Conservation (phyloP, 2,113 vertebrate genomes). For the Toxotes jaculatrix region DNA sequence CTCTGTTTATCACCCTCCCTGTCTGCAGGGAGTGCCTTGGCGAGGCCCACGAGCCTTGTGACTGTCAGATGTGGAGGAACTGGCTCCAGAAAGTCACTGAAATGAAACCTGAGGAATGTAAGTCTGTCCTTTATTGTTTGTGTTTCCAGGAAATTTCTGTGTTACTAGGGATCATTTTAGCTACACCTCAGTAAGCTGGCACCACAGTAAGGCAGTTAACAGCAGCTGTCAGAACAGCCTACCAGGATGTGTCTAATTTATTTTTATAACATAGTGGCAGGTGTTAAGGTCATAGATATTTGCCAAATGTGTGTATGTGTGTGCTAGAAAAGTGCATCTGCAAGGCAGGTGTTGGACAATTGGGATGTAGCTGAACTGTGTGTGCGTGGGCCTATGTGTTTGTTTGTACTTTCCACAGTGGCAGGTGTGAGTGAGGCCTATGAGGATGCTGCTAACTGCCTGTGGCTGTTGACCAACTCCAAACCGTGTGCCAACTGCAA, state of each 20-base stretch:
- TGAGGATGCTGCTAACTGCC: slow-evolving; percentile 98
- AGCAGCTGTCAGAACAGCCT: slow-evolving; percentile 40
- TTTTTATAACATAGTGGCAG: slow-evolving; percentile 36
- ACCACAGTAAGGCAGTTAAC: slow-evolving; percentile 28
- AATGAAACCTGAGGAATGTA: slow-evolving; percentile 89
- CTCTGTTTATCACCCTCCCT: slow-evolving; percentile 19
- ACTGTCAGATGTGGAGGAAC: slow-evolving; percentile 98
- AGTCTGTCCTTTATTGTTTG: slow-evolving; percentile 43
- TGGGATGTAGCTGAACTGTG: slow-evolving; percentile 24
- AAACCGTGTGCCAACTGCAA: slow-evolving; percentile 99
- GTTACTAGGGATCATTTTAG: slow-evolving; percentile 25
- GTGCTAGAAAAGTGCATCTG: slow-evolving; percentile 6
- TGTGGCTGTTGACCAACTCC: slow-evolving; percentile 98
- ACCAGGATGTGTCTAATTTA: slow-evolving; percentile 37
- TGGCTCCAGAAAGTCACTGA: slow-evolving; percentile 98
- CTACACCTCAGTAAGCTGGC: not conserved
- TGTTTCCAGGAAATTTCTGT: slow-evolving; percentile 7
- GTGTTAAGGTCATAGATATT: slow-evolving; percentile 48
- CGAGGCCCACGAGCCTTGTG: slow-evolving; percentile 98
- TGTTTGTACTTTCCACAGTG: slow-evolving; percentile 81
- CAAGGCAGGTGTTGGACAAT: slow-evolving; percentile 31
- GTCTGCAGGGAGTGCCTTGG: slow-evolving; percentile 94
- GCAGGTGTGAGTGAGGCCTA: slow-evolving; percentile 97
- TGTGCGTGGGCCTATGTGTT: slow-evolving; percentile 3
- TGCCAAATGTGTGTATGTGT: slow-evolving; percentile 27